Percentiles rank a stretch among this genome's conserved stretches.
Conservation (phyloP, 2,113 vertebrate species). For the Ochotona curzoniae region DNA sequence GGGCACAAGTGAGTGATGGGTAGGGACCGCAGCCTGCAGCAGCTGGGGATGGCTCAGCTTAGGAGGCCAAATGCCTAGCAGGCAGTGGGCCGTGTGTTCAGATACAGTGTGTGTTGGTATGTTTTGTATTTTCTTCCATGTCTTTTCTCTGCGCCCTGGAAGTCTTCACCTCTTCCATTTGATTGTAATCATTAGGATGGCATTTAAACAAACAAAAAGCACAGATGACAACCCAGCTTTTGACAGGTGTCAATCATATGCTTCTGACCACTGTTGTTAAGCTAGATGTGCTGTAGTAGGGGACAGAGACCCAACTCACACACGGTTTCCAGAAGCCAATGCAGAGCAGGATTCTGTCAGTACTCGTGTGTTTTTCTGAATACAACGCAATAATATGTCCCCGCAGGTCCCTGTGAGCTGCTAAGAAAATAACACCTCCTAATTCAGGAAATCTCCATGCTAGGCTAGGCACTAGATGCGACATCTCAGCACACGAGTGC, state of each 20-base stretch:
- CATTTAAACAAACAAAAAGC: neutral
- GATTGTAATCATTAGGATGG: neutral
- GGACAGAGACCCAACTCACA: constrained; percentile 46
- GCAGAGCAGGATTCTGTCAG: constrained; percentile 37
- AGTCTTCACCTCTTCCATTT: neutral
- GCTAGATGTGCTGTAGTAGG: constrained; percentile 45
- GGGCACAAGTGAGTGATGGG: constrained; percentile 87
- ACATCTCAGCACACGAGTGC: neutral
- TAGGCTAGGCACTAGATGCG: constrained; percentile 16
- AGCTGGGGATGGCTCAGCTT: neutral
- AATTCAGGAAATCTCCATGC: constrained; percentile 18
- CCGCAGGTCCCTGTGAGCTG: constrained; percentile 24
- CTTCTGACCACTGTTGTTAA: constrained; percentile 24
- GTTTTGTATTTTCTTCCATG: neutral
- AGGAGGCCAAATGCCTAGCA: neutral
- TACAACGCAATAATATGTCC: constrained; percentile 54
- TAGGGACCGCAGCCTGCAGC: neutral
- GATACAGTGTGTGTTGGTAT: neutral
- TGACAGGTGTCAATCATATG: neutral
- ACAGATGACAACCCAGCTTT: too few relatives aligned
- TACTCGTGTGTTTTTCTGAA: constrained; percentile 56
- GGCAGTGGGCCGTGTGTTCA: neutral
- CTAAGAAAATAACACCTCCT: constrained; percentile 29
- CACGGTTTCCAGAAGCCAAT: constrained; percentile 17
- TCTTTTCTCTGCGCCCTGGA: neutral